phyloP scores from a whole-genome alignment of 2,888 invertebrate genomes.

The Augiades crinisus region DNA sequence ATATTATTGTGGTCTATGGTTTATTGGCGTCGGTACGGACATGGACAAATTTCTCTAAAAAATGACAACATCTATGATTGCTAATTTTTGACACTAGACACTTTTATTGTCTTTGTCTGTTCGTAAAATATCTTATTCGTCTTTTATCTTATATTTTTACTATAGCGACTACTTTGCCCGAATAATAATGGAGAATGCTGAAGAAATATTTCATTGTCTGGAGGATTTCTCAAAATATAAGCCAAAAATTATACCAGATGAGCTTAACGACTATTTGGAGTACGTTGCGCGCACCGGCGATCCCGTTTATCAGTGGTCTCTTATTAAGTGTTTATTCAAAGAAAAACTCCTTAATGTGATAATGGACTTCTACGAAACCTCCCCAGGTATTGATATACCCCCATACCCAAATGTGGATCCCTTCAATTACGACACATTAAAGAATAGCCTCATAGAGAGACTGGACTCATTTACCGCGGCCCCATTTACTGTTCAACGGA shows the following conservation, averaged over 20 bases:
- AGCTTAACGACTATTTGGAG: conserved; percentile 93
- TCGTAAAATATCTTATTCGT: no score
- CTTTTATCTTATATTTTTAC: background rate
- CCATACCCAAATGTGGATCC: conserved; percentile 95
- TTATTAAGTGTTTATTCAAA: conserved; percentile 92
- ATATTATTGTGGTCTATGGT: no score
- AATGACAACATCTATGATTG: no score
- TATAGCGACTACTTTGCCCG: background rate
- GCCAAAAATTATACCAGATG: conserved; percentile 90
- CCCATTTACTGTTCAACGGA: conserved; percentile 97
- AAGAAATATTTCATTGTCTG: conserved; percentile 90
- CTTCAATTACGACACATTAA: conserved; percentile 94
- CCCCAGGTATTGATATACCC: conserved; percentile 88
- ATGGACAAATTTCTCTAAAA: no score
- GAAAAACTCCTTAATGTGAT: conserved; percentile 93
- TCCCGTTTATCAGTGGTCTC: conserved; percentile 95
- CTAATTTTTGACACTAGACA: no score
- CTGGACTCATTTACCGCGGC: conserved; percentile 93
- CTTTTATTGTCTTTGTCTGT: no score
- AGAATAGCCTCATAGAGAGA: conserved; percentile 89
- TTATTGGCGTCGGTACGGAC: no score
- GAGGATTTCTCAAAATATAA: conserved; percentile 91
- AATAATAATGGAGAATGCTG: conserved; percentile 89
- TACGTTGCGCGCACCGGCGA: conserved; percentile 97
- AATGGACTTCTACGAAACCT: conserved; percentile 92